Evolutionary conservation across 2,113 vertebrate genomes (phyloP).

Genomic region (Agapornis roseicollis): DNA sequence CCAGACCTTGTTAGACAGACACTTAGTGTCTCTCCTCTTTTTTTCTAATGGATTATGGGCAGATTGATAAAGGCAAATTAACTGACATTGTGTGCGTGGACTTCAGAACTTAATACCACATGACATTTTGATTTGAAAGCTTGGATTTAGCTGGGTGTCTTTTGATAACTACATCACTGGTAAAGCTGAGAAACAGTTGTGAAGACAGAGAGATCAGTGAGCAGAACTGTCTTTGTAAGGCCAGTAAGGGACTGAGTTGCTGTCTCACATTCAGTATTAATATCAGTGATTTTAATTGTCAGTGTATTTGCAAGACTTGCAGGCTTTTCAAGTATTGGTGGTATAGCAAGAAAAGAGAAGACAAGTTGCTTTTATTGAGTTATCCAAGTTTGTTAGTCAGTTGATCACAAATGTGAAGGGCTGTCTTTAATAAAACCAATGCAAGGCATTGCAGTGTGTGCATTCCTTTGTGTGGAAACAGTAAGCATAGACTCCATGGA

Average conservation of each 20-base stretch:
- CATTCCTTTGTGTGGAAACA: neutral
- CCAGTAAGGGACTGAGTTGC: neutral
- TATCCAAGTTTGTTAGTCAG: neutral
- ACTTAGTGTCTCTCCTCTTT: neutral
- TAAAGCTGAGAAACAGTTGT: neutral
- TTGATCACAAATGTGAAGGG: neutral
- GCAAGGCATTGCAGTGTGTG: neutral
- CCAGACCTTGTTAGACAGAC: neutral
- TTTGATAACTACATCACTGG: neutral
- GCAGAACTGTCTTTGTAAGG: neutral
- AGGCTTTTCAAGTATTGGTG: neutral
- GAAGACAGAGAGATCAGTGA: neutral
- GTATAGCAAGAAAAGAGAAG: neutral
- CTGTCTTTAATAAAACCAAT: neutral
- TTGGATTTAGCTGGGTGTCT: neutral
- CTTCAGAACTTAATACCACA: conserved; percentile 5
- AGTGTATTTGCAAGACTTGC: neutral
- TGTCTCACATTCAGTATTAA: neutral
- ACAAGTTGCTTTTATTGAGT: neutral
- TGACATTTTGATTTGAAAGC: conserved; percentile 34
- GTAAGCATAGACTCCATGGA: accelerated
- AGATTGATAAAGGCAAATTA: conserved; percentile 15
- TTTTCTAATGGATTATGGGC: neutral
- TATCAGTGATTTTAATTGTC: neutral
- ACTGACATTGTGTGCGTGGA: neutral